These are phyloP conservation scores for Rhombomys opimus DNA, from an alignment of 2,113 vertebrate genomes.

Conservation along the genomic window DNA sequence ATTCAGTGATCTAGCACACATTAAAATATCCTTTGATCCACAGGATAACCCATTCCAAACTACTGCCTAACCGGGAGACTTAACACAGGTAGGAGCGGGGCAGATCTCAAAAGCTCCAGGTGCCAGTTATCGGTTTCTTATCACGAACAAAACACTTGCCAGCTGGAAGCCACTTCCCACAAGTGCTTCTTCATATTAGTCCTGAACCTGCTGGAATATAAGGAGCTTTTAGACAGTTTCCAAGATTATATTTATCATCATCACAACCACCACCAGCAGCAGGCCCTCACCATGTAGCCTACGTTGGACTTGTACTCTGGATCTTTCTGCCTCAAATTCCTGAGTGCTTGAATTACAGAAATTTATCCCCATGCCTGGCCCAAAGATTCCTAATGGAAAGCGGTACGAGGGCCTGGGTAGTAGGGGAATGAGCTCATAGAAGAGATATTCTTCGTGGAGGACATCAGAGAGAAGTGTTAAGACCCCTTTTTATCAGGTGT, in stretches of 20 bases:
- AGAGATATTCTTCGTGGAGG: background rate
- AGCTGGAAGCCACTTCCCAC: background rate
- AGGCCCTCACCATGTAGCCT: background rate
- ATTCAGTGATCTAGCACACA: background rate
- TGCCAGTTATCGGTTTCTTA: conserved; percentile 2
- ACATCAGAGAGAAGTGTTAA: background rate
- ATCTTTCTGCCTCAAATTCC: background rate
- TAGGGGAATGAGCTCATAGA: conserved; percentile 8
- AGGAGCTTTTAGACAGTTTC: background rate
- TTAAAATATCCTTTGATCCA: conserved; percentile 1
- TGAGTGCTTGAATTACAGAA: background rate
- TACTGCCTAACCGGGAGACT: background rate
- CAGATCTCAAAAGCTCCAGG: background rate
- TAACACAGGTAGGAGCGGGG: background rate
- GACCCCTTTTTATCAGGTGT: background rate
- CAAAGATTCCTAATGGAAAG: background rate
- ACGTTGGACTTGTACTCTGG: background rate
- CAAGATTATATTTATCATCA: background rate
- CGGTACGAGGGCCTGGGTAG: background rate
- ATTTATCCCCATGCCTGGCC: background rate
- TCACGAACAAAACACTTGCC: background rate
- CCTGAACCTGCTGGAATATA: background rate
- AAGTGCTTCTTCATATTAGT: conserved; percentile 29
- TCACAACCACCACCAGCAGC: too few relatives aligned
- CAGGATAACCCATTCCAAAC: conserved; percentile 6